A percentile compares a stretch with the other conserved stretches of the same genome.
phyloP scores from a whole-genome alignment of 2,888 invertebrate species.

The Sycophila texana region DNA sequence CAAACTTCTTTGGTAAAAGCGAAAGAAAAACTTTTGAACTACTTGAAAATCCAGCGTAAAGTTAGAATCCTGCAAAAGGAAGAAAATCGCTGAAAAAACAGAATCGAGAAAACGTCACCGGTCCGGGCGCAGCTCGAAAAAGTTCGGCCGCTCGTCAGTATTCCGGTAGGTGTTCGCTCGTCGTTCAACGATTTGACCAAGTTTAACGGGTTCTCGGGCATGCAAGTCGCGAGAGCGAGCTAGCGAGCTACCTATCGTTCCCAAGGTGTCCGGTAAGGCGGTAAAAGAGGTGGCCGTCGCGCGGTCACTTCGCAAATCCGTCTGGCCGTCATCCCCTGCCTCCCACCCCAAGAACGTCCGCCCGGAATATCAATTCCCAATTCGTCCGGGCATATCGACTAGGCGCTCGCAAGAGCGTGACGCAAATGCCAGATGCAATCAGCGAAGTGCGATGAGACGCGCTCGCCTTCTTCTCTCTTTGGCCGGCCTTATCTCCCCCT shows the following conservation, averaged over 20 bases:
- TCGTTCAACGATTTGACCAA: constrained; percentile 73
- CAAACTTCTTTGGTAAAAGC: background rate
- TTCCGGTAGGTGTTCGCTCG: constrained; percentile 65
- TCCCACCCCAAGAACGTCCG: constrained; percentile 59
- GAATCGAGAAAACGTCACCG: constrained; percentile 51
- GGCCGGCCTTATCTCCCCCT: constrained; percentile 21
- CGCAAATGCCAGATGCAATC: constrained; percentile 76
- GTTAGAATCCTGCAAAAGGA: background rate
- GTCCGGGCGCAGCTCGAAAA: constrained; percentile 33
- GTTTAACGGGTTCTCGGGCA: constrained; percentile 65
- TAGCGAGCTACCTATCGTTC: background rate
- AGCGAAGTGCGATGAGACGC: constrained; percentile 56
- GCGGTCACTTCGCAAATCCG: constrained; percentile 72
- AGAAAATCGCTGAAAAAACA: constrained; percentile 48
- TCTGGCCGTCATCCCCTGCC: constrained; percentile 67
- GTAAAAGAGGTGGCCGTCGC: background rate
- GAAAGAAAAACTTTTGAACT: background rate
- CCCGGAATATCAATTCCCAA: constrained; percentile 73
- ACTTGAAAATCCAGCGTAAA: background rate
- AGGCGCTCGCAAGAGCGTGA: constrained; percentile 74
- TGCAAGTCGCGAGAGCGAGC: background rate
- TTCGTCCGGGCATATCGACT: constrained; percentile 74
- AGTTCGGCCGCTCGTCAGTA: constrained; percentile 63
- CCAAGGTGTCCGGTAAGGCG: constrained; percentile 59
- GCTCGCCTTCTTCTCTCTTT: constrained; percentile 30